phyloP scores from a whole-genome alignment of 92 coral and sea anemone species.

The Phymanthus crucifer region DNA sequence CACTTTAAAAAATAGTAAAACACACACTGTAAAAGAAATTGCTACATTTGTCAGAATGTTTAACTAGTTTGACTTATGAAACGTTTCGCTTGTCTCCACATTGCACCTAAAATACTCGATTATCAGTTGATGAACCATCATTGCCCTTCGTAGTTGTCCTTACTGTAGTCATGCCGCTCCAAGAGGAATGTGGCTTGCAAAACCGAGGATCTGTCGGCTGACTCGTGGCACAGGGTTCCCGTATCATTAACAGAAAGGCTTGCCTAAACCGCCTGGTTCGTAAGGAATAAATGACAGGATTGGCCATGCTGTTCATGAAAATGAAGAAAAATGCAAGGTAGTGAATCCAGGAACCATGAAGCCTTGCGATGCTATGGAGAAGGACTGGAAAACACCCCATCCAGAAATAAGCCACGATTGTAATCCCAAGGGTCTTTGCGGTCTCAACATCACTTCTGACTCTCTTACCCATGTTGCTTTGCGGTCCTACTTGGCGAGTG shows the following conservation, averaged over 20 bases:
- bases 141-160: background rate
- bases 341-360: constrained; percentile 80
- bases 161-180: background rate
- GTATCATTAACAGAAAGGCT: constrained; percentile 41
- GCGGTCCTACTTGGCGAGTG: constrained; percentile 46
- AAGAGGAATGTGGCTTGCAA: background rate
- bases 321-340: constrained; percentile 71
- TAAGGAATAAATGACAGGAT: constrained; percentile 77
- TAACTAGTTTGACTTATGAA: too few species aligned
- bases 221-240: constrained; percentile 52
- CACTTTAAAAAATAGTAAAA: too few species aligned
- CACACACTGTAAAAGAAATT: too few species aligned
- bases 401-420: constrained; percentile 61
- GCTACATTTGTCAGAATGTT: too few species aligned
- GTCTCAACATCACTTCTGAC: constrained; percentile 66
- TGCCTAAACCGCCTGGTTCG: constrained; percentile 62
- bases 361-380: constrained; percentile 66
- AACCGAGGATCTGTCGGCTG: constrained; percentile 22
- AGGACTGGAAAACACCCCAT: constrained; percentile 84
- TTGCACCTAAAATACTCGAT: constrained; percentile 1
- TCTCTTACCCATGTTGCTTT: constrained; percentile 36
- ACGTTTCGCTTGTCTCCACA: background rate
- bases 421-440: constrained; percentile 81
- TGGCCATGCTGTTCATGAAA: constrained; percentile 79
- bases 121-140: background rate